Evolutionary conservation across 2,113 vertebrate species (phyloP).

Genomic region (Herpetotheres cachinnans): DNA sequence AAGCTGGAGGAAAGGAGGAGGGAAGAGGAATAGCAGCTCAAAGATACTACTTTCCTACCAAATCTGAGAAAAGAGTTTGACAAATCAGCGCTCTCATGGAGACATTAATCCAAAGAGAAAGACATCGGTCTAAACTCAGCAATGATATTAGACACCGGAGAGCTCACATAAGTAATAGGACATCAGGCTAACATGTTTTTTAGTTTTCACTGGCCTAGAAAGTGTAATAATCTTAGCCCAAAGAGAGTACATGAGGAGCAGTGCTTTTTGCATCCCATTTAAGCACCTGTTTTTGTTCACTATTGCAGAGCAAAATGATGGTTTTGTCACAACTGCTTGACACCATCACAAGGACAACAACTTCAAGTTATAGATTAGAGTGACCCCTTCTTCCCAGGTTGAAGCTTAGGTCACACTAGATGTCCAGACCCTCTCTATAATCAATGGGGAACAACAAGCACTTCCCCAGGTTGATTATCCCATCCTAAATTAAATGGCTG

Average conservation of each 20-base stretch:
- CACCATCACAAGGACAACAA: neutral
- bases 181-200: neutral
- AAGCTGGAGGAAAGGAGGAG: neutral
- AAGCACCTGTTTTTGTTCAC: neutral
- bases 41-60: neutral
- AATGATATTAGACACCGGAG: neutral
- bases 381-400: rapidly evolving
- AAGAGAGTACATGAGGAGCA: neutral
- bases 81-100: neutral
- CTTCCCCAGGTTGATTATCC: neutral
- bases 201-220: neutral
- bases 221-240: neutral
- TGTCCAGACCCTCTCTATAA: neutral
- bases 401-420: neutral
- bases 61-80: neutral
- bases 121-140: neutral
- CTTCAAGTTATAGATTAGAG: neutral
- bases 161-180: neutral
- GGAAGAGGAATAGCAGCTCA: neutral
- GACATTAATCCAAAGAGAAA: neutral
- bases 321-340: neutral
- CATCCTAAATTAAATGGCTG: rapidly evolving
- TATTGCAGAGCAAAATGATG: neutral
- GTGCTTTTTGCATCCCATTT: neutral
- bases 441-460: rapidly evolving